Base-by-base conservation (phyloP, 2,797 vertebrate species). In the Cossypha dichroa region DNA sequence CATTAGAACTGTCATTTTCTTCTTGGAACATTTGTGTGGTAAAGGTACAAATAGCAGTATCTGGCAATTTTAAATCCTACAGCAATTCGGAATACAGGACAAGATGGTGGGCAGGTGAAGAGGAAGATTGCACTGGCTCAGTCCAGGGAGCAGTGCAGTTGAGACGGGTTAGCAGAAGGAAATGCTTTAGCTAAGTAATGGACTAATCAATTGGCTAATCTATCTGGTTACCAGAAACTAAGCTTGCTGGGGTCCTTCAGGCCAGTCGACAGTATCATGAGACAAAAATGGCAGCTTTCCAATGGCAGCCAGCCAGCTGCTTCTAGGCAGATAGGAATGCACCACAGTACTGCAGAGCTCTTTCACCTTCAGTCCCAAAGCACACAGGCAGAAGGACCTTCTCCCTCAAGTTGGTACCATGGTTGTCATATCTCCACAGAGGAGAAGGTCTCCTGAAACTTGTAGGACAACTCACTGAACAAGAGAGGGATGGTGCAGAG, bases 271-370 rank as follows among this genome's bases (percentile, higher is more conserved):
- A 89, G 68, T 40, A 83, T 56, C 52, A 67, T 0, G 0, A 91
- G 56, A 49, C 49, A 85, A 56, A 85, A 90, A 59, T 74, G 82
- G 56, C 87, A 92, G 41, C 68, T 93, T 94, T 95, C 89, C 87
- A 92, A 8, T 49, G 63, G 64, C 85, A 93, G 41, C 15, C 19
- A 13, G 78, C 89, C 89, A 91, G 55, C 22, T 2, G 0, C 78
- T 83, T 94, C 72, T 48, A 79, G 78, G 51, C 81, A 93, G 87
- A 85, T 52, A 74, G 81, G 72, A 95, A 90, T 70, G 56, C 41
- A 59, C 10, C 10, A 11, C 63, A 16, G 31, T 33, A 45, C 40
- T 10, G 1, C 72, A 80, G 78, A 81, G 18, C 21, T 79, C 43
- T 93, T 91, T 87, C 46, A 78, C 62, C 90, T 95, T 90, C 56